Evolutionary conservation across 2,888 invertebrate genomes (phyloP).

Genomic region (Lamproptera curius): DNA sequence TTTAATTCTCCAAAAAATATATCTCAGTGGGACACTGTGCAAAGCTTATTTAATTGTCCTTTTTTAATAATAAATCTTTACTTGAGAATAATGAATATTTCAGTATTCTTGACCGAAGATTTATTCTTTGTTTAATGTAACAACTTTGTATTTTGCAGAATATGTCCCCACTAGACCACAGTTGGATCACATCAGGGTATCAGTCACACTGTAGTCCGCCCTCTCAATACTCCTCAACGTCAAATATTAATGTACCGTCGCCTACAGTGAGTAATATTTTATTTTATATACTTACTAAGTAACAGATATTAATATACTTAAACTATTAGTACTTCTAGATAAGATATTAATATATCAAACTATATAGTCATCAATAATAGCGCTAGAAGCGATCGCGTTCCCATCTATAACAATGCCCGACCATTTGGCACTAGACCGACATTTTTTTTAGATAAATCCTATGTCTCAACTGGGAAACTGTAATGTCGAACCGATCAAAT

Average conservation of each 20-base stretch:
- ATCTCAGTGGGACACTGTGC: background rate
- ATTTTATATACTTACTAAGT: too few relatives aligned
- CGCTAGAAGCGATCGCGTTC: too few relatives aligned
- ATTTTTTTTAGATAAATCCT: too few relatives aligned
- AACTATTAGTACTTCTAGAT: too few relatives aligned
- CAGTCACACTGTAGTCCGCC: conserved; percentile 77
- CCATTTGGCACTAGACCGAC: too few relatives aligned
- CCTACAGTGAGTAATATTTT: conserved; percentile 74
- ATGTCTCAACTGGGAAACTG: too few relatives aligned
- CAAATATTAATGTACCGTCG: conserved; percentile 78
- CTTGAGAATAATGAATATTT: too few relatives aligned
- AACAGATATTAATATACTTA: too few relatives aligned
- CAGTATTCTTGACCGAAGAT: conserved; percentile 15
- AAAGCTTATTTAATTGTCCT: background rate
- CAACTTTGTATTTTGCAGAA: conserved; percentile 54
- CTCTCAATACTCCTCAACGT: conserved; percentile 72
- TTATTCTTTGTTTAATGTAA: conserved; percentile 1
- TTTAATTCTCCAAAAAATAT: background rate
- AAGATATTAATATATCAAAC: too few relatives aligned
- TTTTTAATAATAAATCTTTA: conserved; percentile 7
- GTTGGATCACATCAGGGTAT: conserved; percentile 79
- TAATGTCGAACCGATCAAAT: too few relatives aligned
- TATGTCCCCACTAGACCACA: conserved; percentile 80
- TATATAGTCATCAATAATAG: too few relatives aligned
- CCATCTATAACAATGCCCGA: too few relatives aligned